Evolutionary conservation across 2,797 vertebrate genomes (phyloP).

Genomic region (Esox masquinongy): DNA sequence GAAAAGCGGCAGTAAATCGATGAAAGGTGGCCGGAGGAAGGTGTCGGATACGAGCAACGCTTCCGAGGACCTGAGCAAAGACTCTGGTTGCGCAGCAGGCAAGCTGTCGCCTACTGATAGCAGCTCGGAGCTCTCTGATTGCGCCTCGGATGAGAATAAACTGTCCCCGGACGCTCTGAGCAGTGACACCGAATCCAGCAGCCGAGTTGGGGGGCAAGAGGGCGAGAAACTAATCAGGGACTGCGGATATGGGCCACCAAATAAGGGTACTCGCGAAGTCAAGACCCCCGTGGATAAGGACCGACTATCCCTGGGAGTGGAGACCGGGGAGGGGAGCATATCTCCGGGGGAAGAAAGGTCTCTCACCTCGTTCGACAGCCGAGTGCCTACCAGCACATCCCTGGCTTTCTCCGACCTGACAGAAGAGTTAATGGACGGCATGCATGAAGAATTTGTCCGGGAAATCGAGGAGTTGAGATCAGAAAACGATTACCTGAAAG

Average conservation of each 20-base stretch:
- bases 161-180: constrained; percentile 83
- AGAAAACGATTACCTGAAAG: constrained; percentile 98
- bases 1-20: constrained; percentile 62
- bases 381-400: constrained; percentile 89
- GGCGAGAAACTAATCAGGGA: constrained; percentile 60
- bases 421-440: constrained; percentile 90
- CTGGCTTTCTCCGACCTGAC: constrained; percentile 96
- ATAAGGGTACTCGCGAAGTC: constrained; percentile 46
- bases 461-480: constrained; percentile 95
- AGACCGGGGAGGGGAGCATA: constrained; percentile 69
- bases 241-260: constrained; percentile 40
- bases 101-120: constrained; percentile 83
- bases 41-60: constrained; percentile 71
- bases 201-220: constrained; percentile 64
- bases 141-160: constrained; percentile 81
- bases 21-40: constrained; percentile 73
- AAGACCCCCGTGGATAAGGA: constrained; percentile 63
- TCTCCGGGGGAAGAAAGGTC: constrained; percentile 84
- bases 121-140: constrained; percentile 86
- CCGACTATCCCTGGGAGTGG: constrained; percentile 57
- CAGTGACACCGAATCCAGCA: constrained; percentile 84
- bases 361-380: constrained; percentile 86
- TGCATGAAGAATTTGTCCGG: constrained; percentile 86
- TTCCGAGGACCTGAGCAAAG: constrained; percentile 74
- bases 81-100: constrained; percentile 74